Evolutionary conservation across 2,797 vertebrate genomes (phyloP).

Genomic region (Acanthopagrus latus): DNA sequence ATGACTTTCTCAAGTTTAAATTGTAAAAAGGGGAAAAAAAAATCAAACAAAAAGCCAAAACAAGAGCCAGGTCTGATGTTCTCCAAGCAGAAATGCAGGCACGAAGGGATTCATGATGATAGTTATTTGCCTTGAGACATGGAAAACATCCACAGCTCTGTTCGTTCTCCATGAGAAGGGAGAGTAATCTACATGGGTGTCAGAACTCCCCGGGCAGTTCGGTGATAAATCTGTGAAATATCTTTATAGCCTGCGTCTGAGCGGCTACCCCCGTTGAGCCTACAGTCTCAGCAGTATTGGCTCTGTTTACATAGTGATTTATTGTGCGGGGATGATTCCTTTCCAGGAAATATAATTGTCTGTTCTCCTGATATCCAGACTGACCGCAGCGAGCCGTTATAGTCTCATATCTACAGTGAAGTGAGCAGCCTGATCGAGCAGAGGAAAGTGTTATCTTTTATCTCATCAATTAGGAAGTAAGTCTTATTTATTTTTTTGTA

Average conservation of each 20-base stretch:
- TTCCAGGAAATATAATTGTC: slow-evolving; percentile 28
- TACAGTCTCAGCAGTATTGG: slow-evolving; percentile 9
- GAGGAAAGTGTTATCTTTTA: slow-evolving; percentile 10
- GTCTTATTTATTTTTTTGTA: slow-evolving; percentile 18
- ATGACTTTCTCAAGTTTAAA: no score
- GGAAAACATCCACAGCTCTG: slow-evolving; percentile 51
- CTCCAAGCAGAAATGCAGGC: slow-evolving; percentile 9
- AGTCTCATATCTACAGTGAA: slow-evolving; percentile 2
- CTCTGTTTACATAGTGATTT: slow-evolving; percentile 55
- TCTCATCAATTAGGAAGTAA: slow-evolving; percentile 27
- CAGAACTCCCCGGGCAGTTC: slow-evolving; percentile 40
- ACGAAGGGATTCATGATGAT: slow-evolving; percentile 29
- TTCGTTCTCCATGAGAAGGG: slow-evolving; percentile 31
- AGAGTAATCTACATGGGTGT: slow-evolving; percentile 37
- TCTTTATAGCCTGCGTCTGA: slow-evolving; percentile 31
- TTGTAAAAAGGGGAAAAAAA: no score
- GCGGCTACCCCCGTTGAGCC: slow-evolving; percentile 36
- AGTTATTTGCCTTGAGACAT: slow-evolving; percentile 42
- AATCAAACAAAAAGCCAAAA: neutral
- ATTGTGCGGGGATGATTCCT: slow-evolving; percentile 15
- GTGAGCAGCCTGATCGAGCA: neutral
- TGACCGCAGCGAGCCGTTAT: slow-evolving; percentile 2
- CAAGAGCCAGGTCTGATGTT: slow-evolving; percentile 18
- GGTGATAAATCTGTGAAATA: slow-evolving; percentile 53
- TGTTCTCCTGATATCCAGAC: slow-evolving; percentile 9